Base-by-base conservation (phyloP, 2,888 invertebrate species). In the Trichopria drosophilae region DNA sequence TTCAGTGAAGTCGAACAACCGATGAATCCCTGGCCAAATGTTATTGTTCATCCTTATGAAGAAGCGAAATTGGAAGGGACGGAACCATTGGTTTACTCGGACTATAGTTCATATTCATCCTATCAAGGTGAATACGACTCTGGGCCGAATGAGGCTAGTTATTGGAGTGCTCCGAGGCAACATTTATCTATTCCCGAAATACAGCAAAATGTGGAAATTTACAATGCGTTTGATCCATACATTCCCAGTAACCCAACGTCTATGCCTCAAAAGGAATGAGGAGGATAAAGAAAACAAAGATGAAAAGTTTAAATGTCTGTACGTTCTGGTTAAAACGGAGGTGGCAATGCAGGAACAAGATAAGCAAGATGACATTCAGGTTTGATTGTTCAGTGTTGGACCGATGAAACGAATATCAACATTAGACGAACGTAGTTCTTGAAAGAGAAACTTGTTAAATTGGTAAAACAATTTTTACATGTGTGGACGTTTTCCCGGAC, bases 291-390 rank as follows among this genome's bases (percentile, higher is more conserved):
- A 84, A 55, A n/a, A n/a, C n/a, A 83, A 83, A 61, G 83, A 84
- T 63, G 89, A 89, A 76, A 86, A 89, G 78, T 90, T 90, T 78
- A 87, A 87, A 78, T 88, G 88, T 73, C 82, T 92, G 63, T 88
- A 90, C 78, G 81, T 92, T 72, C 81, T 93, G 57, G 90, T 92
- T 58, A 91, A 92, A 78, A 90, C 91, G 12, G 92, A 91, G 7
- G 87, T 91, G 51, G 88, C 88, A 43, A 88, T 89, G 62, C 84
- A 86, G 69, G 87, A 87, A 77, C 80, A 84, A 55, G 87, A 87
- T 78, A 82, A 85, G 75, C 84, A 85, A 67, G 82, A 82, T n/a
- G n/a, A n/a, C n/a, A n/a, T n/a, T n/a, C n/a, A n/a, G n/a, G n/a
- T n/a, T n/a, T n/a, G n/a, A n/a, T n/a, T n/a, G n/a, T n/a, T n/a